phyloP scores from a whole-genome alignment of 2,888 invertebrate species.

The Scrobipalpa costella region DNA sequence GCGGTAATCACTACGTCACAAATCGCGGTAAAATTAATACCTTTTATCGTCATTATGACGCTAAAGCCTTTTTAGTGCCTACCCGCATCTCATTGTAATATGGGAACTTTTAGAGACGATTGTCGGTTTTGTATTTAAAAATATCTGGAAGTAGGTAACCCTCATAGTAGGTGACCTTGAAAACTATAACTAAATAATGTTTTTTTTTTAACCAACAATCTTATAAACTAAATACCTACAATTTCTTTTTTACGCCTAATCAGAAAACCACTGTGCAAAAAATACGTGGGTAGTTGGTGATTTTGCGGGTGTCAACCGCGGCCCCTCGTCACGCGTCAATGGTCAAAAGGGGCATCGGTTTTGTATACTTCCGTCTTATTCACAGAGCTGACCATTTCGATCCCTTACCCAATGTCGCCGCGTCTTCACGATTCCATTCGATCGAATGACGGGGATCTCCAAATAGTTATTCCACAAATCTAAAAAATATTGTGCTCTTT shows the following conservation, averaged over 20 bases:
- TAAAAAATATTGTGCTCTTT: too few relatives aligned
- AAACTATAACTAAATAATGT: too few relatives aligned
- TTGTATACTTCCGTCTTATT: conserved; percentile 36
- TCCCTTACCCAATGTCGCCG: conserved; percentile 43
- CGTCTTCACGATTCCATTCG: conserved; percentile 58
- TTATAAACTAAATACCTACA: too few relatives aligned
- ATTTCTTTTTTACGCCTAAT: background rate
- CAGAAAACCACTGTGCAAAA: background rate
- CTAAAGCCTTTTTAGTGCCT: background rate
- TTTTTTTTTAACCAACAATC: too few relatives aligned
- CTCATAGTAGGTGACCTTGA: too few relatives aligned
- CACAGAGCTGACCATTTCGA: conserved; percentile 38
- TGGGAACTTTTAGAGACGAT: too few relatives aligned
- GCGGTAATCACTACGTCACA: conserved; percentile 23
- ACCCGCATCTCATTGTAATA: background rate
- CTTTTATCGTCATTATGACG: conserved; percentile 9
- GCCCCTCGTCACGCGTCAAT: conserved; percentile 48
- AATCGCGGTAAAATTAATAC: conserved; percentile 35
- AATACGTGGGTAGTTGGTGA: conserved; percentile 37
- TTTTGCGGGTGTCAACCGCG: conserved; percentile 46
- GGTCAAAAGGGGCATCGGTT: conserved; percentile 46
- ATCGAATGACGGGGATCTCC: conserved; percentile 33
- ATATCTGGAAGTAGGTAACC: too few relatives aligned
- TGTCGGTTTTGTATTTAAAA: too few relatives aligned
- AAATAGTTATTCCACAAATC: too few relatives aligned